Evolutionary conservation across 2,113 vertebrate species (phyloP).

Genomic region (Neodon shergylaensis): DNA sequence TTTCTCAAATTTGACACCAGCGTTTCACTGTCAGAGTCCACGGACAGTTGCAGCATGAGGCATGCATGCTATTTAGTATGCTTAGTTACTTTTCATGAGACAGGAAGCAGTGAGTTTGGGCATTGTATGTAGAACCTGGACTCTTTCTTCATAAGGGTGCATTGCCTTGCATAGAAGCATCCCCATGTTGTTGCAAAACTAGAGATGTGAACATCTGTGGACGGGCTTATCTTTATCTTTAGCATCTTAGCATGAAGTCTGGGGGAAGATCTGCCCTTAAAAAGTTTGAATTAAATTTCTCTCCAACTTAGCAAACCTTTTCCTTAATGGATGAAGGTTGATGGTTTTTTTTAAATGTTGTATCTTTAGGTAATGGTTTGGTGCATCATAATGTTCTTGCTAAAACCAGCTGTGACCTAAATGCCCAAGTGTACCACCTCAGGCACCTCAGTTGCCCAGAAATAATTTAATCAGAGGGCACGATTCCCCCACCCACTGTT

Average conservation of each 20-base stretch:
- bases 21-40: not conserved
- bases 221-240: not conserved
- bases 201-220: not conserved
- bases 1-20: not conserved
- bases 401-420: constrained; percentile 2
- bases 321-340: not conserved
- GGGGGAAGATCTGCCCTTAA: not conserved
- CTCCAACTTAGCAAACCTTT: not conserved
- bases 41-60: not conserved
- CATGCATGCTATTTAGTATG: too few relatives aligned
- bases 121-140: not conserved
- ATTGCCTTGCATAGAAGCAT: not conserved
- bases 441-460: not conserved
- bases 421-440: not conserved
- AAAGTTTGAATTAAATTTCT: constrained; percentile 55
- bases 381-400: not conserved
- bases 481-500: not conserved
- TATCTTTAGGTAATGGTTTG: constrained; percentile 23
- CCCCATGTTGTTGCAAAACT: not conserved
- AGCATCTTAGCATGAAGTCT: not conserved
- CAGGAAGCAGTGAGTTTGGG: not conserved
- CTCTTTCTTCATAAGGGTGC: not conserved
- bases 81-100: not conserved
- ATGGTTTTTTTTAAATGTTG: constrained; percentile 1
- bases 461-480: constrained; percentile 47